Base-by-base conservation (phyloP, 92 coral and sea anemone genomes). In the Anthopleura xanthogrammica region DNA sequence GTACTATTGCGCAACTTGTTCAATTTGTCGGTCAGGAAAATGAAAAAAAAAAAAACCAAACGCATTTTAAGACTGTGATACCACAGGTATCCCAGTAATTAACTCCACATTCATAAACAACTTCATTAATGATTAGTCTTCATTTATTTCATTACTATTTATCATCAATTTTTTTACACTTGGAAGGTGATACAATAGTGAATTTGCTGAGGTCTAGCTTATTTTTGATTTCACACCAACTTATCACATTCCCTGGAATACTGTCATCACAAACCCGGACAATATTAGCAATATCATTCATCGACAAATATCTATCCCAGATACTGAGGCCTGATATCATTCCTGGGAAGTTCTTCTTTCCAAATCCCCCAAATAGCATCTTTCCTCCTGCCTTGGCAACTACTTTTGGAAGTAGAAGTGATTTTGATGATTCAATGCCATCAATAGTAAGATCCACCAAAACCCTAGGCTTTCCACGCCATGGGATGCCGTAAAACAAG, bases 271-370 rank as follows among this genome's bases (percentile, higher is more conserved):
- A 62, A 5, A 36, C n/a, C 70, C 19, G 70, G 19, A 36, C 36
- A 4, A 62, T 20, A 8, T 62, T 62, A 23, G 70, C 23, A 62
- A 62, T 62, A n/a, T 77, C 80, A 20, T 77, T 66, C 12, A 13
- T 24, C n/a, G 57, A n/a, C 29, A 77, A n/a, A 46, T 52, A 29
- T 22, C 36, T 48, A 22, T 50, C 80, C 80, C 80, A 77, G 60
- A 77, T 52, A 24, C 50, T 77, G 29, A 77, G 58, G 36, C 48
- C 80, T 2, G 80, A 41, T 29, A 77, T 77, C 57, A 9, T 2
- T 50, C 80, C 80, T 52, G 60, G 80, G 48, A 74, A 46, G 42
- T 14, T 40, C 12, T 40, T 12, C 9, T 4, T 50, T 7, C 48
- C 77, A 36, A 20, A 20, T 20, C 29, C 29, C 1, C 70, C 70